Percentiles rank a stretch among this genome's conserved stretches.
These are phyloP conservation scores for Sebastolobus altivelis DNA, from an alignment of 2,797 vertebrate genomes.

Conservation along the genomic window DNA sequence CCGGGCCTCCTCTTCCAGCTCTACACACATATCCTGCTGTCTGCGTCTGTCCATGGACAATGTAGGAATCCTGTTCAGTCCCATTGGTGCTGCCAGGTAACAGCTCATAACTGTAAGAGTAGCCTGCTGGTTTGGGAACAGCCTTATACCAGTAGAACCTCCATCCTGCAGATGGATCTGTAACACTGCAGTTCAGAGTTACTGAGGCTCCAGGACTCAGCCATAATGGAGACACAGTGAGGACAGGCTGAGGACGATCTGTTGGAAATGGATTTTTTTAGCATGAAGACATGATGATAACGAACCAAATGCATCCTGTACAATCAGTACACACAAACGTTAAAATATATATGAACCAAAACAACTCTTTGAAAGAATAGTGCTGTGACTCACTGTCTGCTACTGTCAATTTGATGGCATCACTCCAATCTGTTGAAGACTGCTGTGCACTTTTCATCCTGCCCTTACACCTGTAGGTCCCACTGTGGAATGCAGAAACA, in stretches of 20 bases:
- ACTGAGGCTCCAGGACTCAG: conserved; percentile 59
- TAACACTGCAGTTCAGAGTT: conserved; percentile 31
- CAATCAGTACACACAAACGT: too few relatives aligned
- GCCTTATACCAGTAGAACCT: conserved; percentile 62
- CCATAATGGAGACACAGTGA: conserved; percentile 61
- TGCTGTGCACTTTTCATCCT: too few relatives aligned
- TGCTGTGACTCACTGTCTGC: too few relatives aligned
- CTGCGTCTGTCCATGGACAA: conserved; percentile 26
- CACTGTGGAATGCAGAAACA: too few relatives aligned
- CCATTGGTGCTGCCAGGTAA: conserved; percentile 31
- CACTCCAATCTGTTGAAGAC: too few relatives aligned
- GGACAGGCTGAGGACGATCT: conserved; percentile 15
- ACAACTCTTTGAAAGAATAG: too few relatives aligned
- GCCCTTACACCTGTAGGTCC: too few relatives aligned
- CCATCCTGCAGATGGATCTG: conserved; percentile 47
- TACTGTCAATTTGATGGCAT: too few relatives aligned
- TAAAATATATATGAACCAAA: too few relatives aligned
- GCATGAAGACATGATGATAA: neutral
- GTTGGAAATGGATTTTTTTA: neutral
- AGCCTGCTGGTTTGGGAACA: neutral
- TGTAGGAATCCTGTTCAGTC: conserved; percentile 39
- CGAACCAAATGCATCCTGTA: too few relatives aligned
- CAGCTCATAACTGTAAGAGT: conserved; percentile 11
- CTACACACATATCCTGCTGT: conserved; percentile 51
- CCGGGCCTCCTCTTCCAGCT: conserved; percentile 12